A percentile compares a stretch with the other conserved stretches of the same genome.
phyloP scores from a whole-genome alignment of 1,140 invertebrate genomes.

The Conus ventricosus region DNA sequence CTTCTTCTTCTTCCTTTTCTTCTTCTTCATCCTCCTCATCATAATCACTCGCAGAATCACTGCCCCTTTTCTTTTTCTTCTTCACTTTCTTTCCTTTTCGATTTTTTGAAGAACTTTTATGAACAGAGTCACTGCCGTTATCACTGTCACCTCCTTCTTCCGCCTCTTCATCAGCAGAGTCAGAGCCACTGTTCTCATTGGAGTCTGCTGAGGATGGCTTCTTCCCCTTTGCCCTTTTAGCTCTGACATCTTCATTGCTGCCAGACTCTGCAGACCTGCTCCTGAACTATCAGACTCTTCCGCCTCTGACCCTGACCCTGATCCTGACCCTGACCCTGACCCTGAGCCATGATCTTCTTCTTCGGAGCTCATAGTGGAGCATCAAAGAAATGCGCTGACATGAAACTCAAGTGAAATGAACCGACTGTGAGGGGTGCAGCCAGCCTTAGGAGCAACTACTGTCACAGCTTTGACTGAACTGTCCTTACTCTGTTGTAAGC shows the following conservation, averaged over 20 bases:
- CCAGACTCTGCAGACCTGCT: not conserved
- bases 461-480: no score
- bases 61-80: not conserved
- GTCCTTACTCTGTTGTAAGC: no score
- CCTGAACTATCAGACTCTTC: slow-evolving; percentile 13
- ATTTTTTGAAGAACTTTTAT: not conserved
- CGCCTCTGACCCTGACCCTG: slow-evolving; percentile 9
- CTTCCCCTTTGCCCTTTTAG: not conserved
- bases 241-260: not conserved
- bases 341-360: slow-evolving; percentile 12
- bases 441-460: no score
- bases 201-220: not conserved
- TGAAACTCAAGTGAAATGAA: no score
- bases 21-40: not conserved
- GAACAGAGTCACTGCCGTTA: not conserved
- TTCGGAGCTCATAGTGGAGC: slow-evolving; percentile 22
- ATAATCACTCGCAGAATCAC: not conserved
- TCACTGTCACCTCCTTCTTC: slow-evolving; percentile 8
- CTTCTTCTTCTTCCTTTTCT: not conserved
- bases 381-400: not conserved
- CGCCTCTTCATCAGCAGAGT: not conserved
- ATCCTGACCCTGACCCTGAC: not conserved
- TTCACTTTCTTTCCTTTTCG: not conserved
- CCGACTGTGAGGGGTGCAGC: no score
- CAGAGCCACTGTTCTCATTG: not conserved